These are phyloP conservation scores for Heliconius ismenius DNA, from an alignment of 2,888 invertebrate species.

Conservation along the genomic window DNA sequence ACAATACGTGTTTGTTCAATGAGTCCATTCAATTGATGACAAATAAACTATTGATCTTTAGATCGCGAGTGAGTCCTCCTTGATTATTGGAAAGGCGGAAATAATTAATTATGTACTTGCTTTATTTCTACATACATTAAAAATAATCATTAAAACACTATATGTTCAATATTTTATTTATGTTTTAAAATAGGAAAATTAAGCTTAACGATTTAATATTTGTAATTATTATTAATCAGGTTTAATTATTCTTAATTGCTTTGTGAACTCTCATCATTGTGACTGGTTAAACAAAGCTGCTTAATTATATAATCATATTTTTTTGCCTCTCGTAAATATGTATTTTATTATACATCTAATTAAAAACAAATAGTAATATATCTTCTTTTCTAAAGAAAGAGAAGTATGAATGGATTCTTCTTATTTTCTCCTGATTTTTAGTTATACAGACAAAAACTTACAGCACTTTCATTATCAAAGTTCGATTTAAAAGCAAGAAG, in stretches of 20 bases:
- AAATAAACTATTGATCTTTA: constrained; percentile 29
- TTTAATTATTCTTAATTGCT: constrained; percentile 10
- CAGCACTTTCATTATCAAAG: neutral
- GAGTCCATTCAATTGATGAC: constrained; percentile 32
- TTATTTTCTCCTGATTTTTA: no score
- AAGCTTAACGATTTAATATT: neutral
- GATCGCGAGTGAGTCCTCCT: constrained; percentile 24
- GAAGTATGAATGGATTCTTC: no score
- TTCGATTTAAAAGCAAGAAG: neutral
- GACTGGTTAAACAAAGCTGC: neutral
- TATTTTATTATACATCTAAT: neutral
- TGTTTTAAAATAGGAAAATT: neutral
- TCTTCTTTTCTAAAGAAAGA: no score
- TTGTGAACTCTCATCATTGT: constrained; percentile 19
- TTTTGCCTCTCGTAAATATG: neutral
- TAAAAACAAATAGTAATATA: neutral
- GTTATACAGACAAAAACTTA: neutral
- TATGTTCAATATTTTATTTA: neutral
- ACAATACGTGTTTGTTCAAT: constrained; percentile 30
- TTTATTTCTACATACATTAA: neutral
- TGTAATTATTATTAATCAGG: neutral
- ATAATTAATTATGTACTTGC: constrained; percentile 20
- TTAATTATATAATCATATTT: neutral
- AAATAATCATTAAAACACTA: neutral
- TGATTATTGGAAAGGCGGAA: constrained; percentile 32